phyloP scores from a whole-genome alignment of 1,140 invertebrate species.

The Formica exsecta region DNA sequence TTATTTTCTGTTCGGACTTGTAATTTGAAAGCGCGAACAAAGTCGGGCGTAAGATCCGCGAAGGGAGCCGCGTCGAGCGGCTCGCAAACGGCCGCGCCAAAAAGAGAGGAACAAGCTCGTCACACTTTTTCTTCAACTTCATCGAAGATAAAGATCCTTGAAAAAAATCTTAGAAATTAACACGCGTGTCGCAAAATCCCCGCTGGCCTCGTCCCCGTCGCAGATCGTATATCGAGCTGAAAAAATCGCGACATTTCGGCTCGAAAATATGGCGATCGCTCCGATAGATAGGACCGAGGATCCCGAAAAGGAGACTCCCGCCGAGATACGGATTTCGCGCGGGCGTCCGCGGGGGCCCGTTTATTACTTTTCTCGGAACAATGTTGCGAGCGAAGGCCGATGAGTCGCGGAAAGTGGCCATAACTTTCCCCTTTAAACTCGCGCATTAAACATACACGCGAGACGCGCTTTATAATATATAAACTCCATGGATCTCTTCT shows the following conservation, averaged over 20 bases:
- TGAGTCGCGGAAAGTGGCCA: slow-evolving; percentile 61
- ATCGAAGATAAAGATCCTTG: slow-evolving; percentile 31
- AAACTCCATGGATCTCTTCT: neutral
- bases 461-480: neutral
- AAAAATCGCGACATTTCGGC: neutral
- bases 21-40: neutral
- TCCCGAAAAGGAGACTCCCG: neutral
- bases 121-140: neutral
- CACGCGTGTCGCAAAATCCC: neutral
- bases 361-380: slow-evolving; percentile 74
- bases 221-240: neutral
- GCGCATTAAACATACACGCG: neutral
- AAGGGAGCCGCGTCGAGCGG: too few species aligned
- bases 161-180: slow-evolving; percentile 52
- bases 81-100: neutral
- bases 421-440: slow-evolving; percentile 70
- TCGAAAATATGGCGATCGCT: neutral
- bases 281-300: neutral
- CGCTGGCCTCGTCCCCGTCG: neutral
- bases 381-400: slow-evolving; percentile 41
- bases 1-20: slow-evolving; percentile 12
- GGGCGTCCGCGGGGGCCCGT: slow-evolving; percentile 34
- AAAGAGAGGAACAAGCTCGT: neutral
- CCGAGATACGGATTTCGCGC: slow-evolving; percentile 48
- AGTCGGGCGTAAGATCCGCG: too few species aligned